These are phyloP conservation scores for Chaunax sp. DNA, from an alignment of 2,797 vertebrate genomes.

Conservation along the genomic window DNA sequence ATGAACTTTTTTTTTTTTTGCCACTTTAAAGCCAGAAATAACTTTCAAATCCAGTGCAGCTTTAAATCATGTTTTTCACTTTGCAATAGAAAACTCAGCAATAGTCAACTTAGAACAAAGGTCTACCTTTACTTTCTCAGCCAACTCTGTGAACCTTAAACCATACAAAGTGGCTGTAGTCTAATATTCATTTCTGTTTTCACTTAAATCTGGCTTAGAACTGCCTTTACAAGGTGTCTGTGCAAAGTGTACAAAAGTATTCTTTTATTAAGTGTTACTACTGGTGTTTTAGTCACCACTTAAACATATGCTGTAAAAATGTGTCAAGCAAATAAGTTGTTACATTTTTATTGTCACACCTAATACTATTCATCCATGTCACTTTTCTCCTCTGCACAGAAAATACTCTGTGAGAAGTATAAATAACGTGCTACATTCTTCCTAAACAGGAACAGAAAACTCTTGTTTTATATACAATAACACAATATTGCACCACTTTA, in stretches of 20 bases:
- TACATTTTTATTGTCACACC: conserved; percentile 73
- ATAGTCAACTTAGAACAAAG: conserved; percentile 9
- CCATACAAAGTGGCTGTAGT: conserved; percentile 35
- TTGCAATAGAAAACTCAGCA: background rate
- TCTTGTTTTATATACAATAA: too few species aligned
- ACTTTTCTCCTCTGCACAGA: conserved; percentile 18
- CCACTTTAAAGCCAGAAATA: background rate
- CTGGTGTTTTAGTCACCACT: conserved; percentile 73
- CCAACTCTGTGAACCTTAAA: conserved; percentile 35
- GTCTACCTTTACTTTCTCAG: conserved; percentile 9
- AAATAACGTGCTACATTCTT: too few species aligned
- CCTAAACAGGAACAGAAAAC: too few species aligned
- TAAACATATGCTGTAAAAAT: conserved; percentile 77
- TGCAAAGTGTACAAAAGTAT: conserved; percentile 66
- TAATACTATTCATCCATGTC: conserved; percentile 51
- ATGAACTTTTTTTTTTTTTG: background rate
- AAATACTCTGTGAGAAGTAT: too few species aligned
- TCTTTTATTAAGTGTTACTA: conserved; percentile 80
- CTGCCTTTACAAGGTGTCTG: conserved; percentile 73
- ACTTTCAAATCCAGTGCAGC: background rate
- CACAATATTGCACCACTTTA: too few species aligned
- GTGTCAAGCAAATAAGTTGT: conserved; percentile 79
- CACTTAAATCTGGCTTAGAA: conserved; percentile 73
- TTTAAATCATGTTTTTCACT: background rate
- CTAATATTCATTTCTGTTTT: conserved; percentile 75